Evolutionary conservation across 35 echinoderm and acorn worm genomes (phyloP).

Genomic region (Diadema setosum): DNA sequence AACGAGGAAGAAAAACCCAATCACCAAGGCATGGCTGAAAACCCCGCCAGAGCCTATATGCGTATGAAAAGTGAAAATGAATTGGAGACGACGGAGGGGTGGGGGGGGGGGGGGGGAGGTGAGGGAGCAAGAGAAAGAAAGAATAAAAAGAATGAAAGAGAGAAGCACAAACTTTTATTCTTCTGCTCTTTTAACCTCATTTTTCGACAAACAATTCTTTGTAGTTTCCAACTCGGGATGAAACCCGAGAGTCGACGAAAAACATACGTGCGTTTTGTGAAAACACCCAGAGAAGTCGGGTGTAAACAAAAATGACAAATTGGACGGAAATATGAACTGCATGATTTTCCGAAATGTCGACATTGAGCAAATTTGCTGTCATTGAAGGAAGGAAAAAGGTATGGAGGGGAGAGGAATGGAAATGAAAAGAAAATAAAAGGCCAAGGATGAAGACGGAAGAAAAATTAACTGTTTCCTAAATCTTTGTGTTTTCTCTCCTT

Average conservation of each 20-base stretch:
- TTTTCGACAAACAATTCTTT: background rate
- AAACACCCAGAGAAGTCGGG: background rate
- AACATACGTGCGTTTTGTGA: constrained; percentile 29
- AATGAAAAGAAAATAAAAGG: background rate
- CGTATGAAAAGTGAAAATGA: background rate
- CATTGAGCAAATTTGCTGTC: constrained; percentile 17
- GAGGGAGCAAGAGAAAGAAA: background rate
- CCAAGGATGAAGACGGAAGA: too few relatives aligned
- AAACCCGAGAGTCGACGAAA: background rate
- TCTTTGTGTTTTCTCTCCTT: too few relatives aligned
- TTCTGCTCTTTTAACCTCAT: constrained; percentile 1
- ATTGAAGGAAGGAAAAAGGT: background rate
- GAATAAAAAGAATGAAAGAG: too few relatives aligned
- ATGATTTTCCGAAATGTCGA: constrained; percentile 13
- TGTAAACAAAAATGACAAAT: constrained; percentile 30
- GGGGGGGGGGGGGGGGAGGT: background rate
- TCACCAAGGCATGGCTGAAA: too few relatives aligned
- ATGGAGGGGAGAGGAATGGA: background rate
- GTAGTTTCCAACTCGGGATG: background rate
- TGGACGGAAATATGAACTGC: constrained; percentile 34
- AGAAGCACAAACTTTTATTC: constrained; percentile 4
- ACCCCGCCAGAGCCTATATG: background rate
- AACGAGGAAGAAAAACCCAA: background rate
- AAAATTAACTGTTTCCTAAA: too few relatives aligned
- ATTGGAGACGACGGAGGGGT: background rate